A percentile compares a stretch with the other conserved stretches of the same genome.
These are phyloP conservation scores for Rhinoptilus africanus DNA, from an alignment of 2,113 vertebrate species.

Conservation along the genomic window DNA sequence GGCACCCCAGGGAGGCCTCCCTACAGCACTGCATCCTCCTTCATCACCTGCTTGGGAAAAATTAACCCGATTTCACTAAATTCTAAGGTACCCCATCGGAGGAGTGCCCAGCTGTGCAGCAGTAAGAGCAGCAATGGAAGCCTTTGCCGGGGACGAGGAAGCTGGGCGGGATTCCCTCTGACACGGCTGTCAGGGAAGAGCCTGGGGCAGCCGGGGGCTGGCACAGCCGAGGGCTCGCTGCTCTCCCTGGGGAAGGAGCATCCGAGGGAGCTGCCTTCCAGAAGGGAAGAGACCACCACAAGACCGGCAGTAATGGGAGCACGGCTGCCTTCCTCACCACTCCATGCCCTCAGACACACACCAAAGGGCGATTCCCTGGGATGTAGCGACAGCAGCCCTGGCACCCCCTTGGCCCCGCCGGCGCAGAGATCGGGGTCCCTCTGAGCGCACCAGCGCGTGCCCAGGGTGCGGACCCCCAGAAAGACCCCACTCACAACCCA, in stretches of 20 bases:
- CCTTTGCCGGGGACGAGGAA: not conserved
- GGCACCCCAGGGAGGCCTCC: not conserved
- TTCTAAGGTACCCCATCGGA: not conserved
- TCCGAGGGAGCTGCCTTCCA: not conserved
- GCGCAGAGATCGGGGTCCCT: not conserved
- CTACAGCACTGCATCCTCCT: not conserved
- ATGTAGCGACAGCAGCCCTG: not conserved
- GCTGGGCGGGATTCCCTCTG: not conserved
- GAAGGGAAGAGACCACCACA: too few species aligned
- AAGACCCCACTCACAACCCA: not conserved
- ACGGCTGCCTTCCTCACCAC: fast-evolving
- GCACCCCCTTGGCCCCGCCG: not conserved
- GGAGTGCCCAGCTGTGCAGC: not conserved
- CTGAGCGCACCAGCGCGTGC: not conserved
- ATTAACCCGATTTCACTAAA: not conserved
- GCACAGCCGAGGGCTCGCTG: too few species aligned
- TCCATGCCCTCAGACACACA: fast-evolving
- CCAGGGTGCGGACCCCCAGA: fast-evolving
- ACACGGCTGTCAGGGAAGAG: not conserved
- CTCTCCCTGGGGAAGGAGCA: fast-evolving
- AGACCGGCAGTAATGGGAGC: fast-evolving
- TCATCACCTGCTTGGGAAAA: not conserved
- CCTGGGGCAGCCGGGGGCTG: too few species aligned
- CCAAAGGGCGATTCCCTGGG: not conserved
- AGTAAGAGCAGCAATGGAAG: not conserved